Conservation (phyloP, 2,113 vertebrate species). For the Gambusia holbrooki region DNA sequence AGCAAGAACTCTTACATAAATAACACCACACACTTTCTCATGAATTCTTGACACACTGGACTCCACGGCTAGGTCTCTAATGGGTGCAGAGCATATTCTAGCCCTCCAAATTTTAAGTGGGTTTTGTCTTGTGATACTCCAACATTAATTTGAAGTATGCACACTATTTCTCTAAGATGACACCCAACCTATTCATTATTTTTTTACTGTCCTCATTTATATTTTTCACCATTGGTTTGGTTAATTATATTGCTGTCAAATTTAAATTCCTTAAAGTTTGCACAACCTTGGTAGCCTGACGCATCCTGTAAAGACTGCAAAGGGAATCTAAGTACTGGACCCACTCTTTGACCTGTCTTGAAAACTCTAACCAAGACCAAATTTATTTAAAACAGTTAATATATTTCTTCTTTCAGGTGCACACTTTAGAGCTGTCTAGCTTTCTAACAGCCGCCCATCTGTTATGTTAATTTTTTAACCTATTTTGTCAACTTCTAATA, state of each 20-base stretch:
- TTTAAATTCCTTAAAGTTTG: conserved; percentile 24
- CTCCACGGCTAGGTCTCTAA: conserved; percentile 40
- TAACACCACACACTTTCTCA: conserved; percentile 51
- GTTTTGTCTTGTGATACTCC: conserved; percentile 41
- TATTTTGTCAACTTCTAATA: no score
- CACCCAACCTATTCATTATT: conserved; percentile 37
- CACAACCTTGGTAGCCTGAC: conserved; percentile 14
- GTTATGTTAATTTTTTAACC: no score
- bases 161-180: conserved; percentile 35
- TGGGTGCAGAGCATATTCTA: conserved; percentile 48
- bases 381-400: no score
- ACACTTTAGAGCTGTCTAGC: no score
- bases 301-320: conserved; percentile 24
- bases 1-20: conserved; percentile 54
- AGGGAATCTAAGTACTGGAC: conserved; percentile 31
- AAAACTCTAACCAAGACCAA: conserved; percentile 1
- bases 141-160: conserved; percentile 41
- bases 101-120: conserved; percentile 28
- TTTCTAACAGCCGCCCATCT: no score
- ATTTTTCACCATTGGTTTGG: conserved; percentile 20
- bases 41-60: conserved; percentile 52
- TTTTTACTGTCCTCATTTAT: conserved; percentile 42
- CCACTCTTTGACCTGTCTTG: conserved; percentile 41
- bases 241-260: conserved; percentile 34
- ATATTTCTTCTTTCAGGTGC: no score